A percentile compares a stretch with the other conserved stretches of the same genome.
phyloP scores from a whole-genome alignment of 2,797 vertebrate species.

The Eupleurogrammus muticus region DNA sequence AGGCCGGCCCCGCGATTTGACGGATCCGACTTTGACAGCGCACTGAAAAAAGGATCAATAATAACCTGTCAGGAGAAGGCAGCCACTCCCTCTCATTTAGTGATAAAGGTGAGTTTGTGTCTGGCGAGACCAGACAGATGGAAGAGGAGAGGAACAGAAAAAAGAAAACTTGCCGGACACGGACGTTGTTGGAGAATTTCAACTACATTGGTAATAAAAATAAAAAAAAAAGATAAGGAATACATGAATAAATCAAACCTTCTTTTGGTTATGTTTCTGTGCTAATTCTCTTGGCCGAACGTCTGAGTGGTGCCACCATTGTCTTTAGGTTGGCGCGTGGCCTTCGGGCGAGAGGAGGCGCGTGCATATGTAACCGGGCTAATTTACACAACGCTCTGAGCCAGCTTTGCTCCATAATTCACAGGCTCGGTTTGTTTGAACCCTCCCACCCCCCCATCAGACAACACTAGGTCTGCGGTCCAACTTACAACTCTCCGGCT shows the following conservation, averaged over 20 bases:
- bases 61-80: conserved; percentile 74
- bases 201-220: conserved; percentile 20
- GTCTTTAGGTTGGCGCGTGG: conserved; percentile 67
- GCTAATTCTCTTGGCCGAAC: conserved; percentile 42
- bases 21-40: conserved; percentile 75
- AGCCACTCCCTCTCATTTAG: conserved; percentile 64
- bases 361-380: conserved; percentile 84
- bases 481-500: conserved; percentile 70
- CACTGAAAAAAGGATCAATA: conserved; percentile 79
- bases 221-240: conserved; percentile 24
- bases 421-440: conserved; percentile 83
- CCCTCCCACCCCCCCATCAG: conserved; percentile 69
- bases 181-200: conserved; percentile 38
- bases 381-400: conserved; percentile 85
- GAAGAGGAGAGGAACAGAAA: conserved; percentile 7
- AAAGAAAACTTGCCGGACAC: conserved; percentile 29
- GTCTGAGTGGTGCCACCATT: conserved; percentile 63
- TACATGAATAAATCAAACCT: conserved; percentile 37
- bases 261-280: conserved; percentile 39
- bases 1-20: conserved; percentile 68
- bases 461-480: conserved; percentile 72
- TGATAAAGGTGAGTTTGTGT: conserved; percentile 65
- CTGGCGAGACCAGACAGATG: conserved; percentile 41
- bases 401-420: conserved; percentile 83
- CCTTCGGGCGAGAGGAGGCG: conserved; percentile 70